A percentile compares a stretch with the other conserved stretches of the same genome.
Evolutionary conservation across 2,113 vertebrate genomes (phyloP).

Genomic region (Hymenochirus boettgeri): DNA sequence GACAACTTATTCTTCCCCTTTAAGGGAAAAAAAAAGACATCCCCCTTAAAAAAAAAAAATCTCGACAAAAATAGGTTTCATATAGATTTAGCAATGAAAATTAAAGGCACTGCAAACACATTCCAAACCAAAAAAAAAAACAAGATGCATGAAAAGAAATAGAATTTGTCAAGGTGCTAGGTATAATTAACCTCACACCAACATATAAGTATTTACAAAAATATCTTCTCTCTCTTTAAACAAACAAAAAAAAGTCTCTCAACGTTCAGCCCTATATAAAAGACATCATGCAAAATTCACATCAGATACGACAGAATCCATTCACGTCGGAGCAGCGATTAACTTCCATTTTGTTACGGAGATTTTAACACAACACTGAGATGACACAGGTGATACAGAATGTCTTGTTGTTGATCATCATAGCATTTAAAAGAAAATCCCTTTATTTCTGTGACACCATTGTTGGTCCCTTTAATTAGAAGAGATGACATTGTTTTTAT

Average conservation of each 20-base stretch:
- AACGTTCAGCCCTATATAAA: constrained; percentile 15
- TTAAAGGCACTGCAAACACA: constrained; percentile 21
- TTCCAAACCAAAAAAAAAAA: not conserved
- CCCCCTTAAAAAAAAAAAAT: not conserved
- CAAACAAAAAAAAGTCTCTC: not conserved
- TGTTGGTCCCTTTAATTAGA: constrained; percentile 33
- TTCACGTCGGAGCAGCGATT: too few relatives aligned
- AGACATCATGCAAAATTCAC: constrained; percentile 35
- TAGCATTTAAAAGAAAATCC: not conserved
- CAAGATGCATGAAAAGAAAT: not conserved
- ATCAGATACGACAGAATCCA: constrained; percentile 28
- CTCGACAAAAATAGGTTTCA: constrained; percentile 5
- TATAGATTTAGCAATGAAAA: constrained; percentile 9
- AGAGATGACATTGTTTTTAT: not conserved
- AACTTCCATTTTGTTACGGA: too few relatives aligned
- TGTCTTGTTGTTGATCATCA: not conserved
- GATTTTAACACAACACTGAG: too few relatives aligned
- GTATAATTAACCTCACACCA: constrained; percentile 20
- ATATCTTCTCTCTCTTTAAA: constrained; percentile 22
- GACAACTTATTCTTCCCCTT: constrained; percentile 1
- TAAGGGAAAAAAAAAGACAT: not conserved
- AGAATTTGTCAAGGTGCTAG: not conserved
- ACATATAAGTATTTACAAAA: constrained; percentile 31
- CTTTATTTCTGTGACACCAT: too few relatives aligned
- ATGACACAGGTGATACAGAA: too few relatives aligned